Evolutionary conservation across 2,113 vertebrate species (phyloP), one percentile per base, ranked within the genome.

Genomic region (Corynorhinus townsendii): DNA sequence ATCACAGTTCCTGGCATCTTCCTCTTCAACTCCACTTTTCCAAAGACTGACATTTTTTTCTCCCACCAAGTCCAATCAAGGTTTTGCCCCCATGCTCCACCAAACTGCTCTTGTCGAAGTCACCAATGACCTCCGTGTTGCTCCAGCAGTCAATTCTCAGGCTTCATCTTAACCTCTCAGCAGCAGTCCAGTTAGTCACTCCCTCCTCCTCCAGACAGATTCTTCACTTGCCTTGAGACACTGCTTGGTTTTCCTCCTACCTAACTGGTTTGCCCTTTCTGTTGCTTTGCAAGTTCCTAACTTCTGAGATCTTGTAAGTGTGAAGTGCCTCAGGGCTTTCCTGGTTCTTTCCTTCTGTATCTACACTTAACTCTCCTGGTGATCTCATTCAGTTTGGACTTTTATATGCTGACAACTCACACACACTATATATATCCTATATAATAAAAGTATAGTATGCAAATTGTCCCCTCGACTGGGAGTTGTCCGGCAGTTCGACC

Each of bases 1-100:
- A 99, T 99, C 96, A 99, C 99, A 90, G 98, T 99, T 97, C 98
- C 98, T 93, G 99, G 99, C 99, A 99, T 99, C 94, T 98, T 98
- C 90, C 72, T 43, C 30, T 77, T 84, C 59, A 43, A 40, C 69
- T 59, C 76, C 49, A 38, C 35, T 83, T 86, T 92, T 88, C 71
- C 81, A 69, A 59, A 71, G 59, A 80, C 11, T 69, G 2, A 24
- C n/a, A 22, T 62, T 12, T 66, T 66, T 69, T 22, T 14, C 52
- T 83, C n/a, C 69, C 80, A 5, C 40, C 19, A 28, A 38, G 45
- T 62, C 43, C 12, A 85, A 7, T 79, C 24, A 89, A 91, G 30
- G 33, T 64, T 71, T 75, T 75, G 52, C 30, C 11, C 28, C 19
- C 24, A 33, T 52, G 5, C 33, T 91, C 68, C 43, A 73, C 62